Evolutionary conservation across 2,797 vertebrate genomes (phyloP).

Genomic region (Acanthurus lineatus): DNA sequence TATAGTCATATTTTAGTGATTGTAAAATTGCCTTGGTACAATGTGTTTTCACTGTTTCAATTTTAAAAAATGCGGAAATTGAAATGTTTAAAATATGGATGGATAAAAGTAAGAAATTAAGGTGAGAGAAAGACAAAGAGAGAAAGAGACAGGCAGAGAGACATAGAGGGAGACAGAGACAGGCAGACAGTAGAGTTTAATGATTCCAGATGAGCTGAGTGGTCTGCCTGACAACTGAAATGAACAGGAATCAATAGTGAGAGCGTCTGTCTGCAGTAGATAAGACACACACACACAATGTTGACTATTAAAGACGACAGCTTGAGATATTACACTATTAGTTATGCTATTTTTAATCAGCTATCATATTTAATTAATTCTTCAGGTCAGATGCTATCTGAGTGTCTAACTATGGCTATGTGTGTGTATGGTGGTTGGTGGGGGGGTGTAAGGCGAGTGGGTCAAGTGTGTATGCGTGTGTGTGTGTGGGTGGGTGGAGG

Average conservation of each 20-base stretch:
- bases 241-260: constrained; percentile 99
- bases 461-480: constrained; percentile 18
- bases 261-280: constrained; percentile 98
- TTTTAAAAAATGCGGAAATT: background rate
- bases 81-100: constrained; percentile 18
- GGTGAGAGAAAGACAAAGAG: constrained; percentile 10
- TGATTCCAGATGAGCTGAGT: constrained; percentile 98
- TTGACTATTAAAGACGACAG: constrained; percentile 99
- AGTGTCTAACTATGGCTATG: constrained; percentile 42
- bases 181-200: constrained; percentile 87
- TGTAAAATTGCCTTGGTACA: too few relatives aligned
- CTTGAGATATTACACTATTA: constrained; percentile 99
- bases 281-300: constrained; percentile 99
- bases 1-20: background rate
- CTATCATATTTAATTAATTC: constrained; percentile 99
- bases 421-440: constrained; percentile 10
- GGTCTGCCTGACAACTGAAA: constrained; percentile 95
- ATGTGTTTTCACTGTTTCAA: background rate
- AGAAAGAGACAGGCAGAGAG: background rate
- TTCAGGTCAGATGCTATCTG: constrained; percentile 94
- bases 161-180: constrained; percentile 12
- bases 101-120: constrained; percentile 14
- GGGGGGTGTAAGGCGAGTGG: background rate
- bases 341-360: constrained; percentile 99
- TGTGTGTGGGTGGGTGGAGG: too few relatives aligned